Conservation (phyloP, 2,113 vertebrate genomes). For the Petaurus breviceps region DNA sequence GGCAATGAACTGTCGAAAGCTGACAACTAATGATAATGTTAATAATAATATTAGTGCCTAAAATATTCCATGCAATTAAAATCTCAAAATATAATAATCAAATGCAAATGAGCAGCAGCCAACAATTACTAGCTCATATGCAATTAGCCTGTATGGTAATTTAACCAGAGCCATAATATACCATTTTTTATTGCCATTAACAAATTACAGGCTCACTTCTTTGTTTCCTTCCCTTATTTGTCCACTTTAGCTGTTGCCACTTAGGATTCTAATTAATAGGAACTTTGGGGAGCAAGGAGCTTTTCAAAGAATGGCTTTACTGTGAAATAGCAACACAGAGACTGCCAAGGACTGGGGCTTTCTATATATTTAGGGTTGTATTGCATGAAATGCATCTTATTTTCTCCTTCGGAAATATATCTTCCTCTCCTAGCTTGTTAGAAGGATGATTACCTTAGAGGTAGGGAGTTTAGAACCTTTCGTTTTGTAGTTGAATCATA, state of each 20-base stretch:
- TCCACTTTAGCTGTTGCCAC: constrained; percentile 13
- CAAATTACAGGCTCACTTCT: constrained; percentile 35
- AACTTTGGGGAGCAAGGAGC: not conserved
- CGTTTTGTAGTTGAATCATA: not conserved
- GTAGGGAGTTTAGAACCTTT: not conserved
- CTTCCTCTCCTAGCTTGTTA: not conserved
- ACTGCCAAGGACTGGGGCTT: not conserved
- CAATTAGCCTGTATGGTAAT: constrained; percentile 56
- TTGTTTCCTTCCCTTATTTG: not conserved
- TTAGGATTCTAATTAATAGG: constrained; percentile 9
- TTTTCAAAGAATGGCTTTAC: not conserved
- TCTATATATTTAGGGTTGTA: not conserved
- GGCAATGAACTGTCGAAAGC: not conserved
- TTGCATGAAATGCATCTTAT: not conserved
- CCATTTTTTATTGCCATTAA: constrained; percentile 25
- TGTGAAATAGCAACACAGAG: not conserved
- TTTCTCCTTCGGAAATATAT: not conserved
- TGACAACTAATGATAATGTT: constrained; percentile 9
- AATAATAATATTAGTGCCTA: not conserved
- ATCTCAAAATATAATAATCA: constrained; percentile 45
- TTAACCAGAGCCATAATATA: not conserved
- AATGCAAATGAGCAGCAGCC: constrained; percentile 44
- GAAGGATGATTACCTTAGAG: not conserved
- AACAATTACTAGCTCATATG: constrained; percentile 20
- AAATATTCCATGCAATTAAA: constrained; percentile 57